Evolutionary conservation across 2,113 vertebrate genomes (phyloP).

Genomic region (Amazona guildingii): DNA sequence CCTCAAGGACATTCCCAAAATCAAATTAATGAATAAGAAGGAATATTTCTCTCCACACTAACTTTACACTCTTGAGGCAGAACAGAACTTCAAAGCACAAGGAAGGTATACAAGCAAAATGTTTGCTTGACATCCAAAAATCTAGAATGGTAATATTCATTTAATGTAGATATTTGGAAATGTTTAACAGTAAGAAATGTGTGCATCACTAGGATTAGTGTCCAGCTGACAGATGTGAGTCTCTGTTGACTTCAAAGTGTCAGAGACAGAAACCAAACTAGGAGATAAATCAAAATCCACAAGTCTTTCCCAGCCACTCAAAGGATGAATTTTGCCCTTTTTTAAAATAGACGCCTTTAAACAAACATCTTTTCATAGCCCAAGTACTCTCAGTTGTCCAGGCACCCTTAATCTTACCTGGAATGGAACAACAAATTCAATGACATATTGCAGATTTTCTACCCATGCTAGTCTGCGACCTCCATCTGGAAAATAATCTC

Average conservation of each 20-base stretch:
- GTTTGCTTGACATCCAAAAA: neutral
- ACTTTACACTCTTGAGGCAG: neutral
- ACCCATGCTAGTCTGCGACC: neutral
- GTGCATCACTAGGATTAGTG: neutral
- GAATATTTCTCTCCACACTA: neutral
- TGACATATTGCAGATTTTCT: neutral
- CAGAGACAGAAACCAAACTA: neutral
- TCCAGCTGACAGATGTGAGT: neutral
- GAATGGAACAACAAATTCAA: neutral
- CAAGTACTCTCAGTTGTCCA: neutral
- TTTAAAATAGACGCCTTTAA: too few species aligned
- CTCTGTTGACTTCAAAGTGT: neutral
- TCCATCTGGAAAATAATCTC: neutral
- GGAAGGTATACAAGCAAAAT: neutral
- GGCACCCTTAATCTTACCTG: neutral
- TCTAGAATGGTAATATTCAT: neutral
- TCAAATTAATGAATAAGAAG: neutral
- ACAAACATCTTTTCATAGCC: too few species aligned
- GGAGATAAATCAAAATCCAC: neutral
- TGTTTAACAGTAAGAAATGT: neutral
- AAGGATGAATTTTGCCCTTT: neutral
- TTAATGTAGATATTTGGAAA: neutral
- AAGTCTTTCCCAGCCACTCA: neutral
- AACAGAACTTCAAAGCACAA: neutral
- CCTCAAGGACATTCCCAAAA: neutral